phyloP scores from a whole-genome alignment of 2,113 vertebrate species.

The Poeciliopsis retropinna region DNA sequence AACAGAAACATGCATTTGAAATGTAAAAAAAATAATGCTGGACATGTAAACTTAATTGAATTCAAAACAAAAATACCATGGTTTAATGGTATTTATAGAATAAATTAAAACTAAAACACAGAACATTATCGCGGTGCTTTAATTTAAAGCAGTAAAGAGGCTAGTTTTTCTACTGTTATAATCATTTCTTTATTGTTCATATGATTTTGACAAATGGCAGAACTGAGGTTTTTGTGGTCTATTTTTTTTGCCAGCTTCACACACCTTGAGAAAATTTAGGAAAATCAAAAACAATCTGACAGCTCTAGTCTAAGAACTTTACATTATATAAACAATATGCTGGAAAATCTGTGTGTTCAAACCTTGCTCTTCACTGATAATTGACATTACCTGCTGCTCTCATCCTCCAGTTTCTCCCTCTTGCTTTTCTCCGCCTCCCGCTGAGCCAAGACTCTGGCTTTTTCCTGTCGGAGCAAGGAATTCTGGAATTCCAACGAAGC shows the following conservation, averaged over 20 bases:
- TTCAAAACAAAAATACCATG: not conserved
- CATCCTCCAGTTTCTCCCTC: slow-evolving; percentile 90
- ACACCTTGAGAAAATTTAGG: not conserved
- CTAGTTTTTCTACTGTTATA: not conserved
- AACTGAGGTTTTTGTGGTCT: no score
- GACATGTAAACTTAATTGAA: no score
- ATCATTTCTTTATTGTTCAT: not conserved
- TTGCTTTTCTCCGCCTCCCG: slow-evolving; percentile 88
- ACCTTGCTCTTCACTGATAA: not conserved
- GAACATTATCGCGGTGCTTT: no score
- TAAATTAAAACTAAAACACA: not conserved
- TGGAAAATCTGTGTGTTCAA: not conserved
- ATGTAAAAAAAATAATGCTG: not conserved
- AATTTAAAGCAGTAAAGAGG: no score
- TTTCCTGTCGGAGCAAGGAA: slow-evolving; percentile 91
- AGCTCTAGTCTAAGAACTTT: not conserved
- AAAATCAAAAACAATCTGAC: not conserved
- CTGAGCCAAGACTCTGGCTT: slow-evolving; percentile 86
- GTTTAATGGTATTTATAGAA: not conserved
- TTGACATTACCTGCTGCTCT: slow-evolving; percentile 85
- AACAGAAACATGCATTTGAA: not conserved
- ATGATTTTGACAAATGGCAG: not conserved
- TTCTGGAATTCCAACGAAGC: slow-evolving; percentile 92
- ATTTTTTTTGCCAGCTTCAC: not conserved
- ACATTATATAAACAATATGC: not conserved